Conservation (phyloP, 53 echinoderm and acorn worm genomes). For the Patiria pectinifera region DNA sequence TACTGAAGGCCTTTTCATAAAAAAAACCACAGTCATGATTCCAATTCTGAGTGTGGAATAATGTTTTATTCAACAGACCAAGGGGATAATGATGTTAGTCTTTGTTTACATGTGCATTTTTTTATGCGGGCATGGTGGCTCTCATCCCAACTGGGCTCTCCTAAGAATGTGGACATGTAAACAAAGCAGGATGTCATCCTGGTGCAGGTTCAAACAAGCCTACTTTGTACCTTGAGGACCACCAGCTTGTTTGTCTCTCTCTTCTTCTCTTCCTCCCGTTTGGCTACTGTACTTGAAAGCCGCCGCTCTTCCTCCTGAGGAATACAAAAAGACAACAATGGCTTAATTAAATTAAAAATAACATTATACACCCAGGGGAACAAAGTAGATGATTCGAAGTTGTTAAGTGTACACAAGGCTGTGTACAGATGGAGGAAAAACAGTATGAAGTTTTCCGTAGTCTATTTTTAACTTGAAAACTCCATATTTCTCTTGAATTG, state of each 20-base stretch:
- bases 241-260: constrained; percentile 81
- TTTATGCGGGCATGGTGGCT: not conserved
- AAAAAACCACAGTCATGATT: not conserved
- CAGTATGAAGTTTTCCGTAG: too few relatives aligned
- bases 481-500: too few relatives aligned
- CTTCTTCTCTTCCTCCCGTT: constrained; percentile 92
- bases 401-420: too few relatives aligned
- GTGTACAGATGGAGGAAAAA: too few relatives aligned
- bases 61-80: not conserved
- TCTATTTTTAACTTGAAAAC: too few relatives aligned
- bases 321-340: not conserved
- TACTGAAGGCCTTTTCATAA: not conserved
- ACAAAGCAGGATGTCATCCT: not conserved
- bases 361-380: too few relatives aligned
- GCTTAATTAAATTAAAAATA: too few relatives aligned
- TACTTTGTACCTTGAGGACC: constrained; percentile 71
- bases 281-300: constrained; percentile 70
- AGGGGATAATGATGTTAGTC: not conserved
- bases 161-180: not conserved
- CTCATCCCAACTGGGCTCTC: not conserved
- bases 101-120: not conserved
- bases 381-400: too few relatives aligned
- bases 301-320: constrained; percentile 89
- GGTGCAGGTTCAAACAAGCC: too few relatives aligned
- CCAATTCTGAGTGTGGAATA: not conserved